phyloP scores from a whole-genome alignment of 92 coral and sea anemone genomes.

The Porites lobata region DNA sequence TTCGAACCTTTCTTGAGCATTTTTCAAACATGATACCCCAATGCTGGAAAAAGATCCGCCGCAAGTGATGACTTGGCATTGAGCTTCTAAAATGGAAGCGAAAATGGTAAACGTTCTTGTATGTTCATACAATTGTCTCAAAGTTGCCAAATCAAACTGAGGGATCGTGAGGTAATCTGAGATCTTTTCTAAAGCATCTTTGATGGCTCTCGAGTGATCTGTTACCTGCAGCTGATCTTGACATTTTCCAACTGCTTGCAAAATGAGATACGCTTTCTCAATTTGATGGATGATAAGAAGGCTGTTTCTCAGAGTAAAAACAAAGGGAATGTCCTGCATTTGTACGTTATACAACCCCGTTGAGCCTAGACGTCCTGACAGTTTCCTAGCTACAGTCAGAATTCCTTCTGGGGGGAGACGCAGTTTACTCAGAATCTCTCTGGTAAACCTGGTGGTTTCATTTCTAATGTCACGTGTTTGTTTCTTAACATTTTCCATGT shows the following conservation, averaged over 20 bases:
- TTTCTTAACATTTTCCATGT: slow-evolving; percentile 46
- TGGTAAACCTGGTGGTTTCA: background rate
- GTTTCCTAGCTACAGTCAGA: background rate
- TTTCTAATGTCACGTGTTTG: background rate
- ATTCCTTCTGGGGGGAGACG: background rate
- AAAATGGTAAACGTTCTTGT: slow-evolving; percentile 26
- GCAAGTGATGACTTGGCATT: background rate
- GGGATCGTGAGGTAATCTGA: slow-evolving; percentile 14
- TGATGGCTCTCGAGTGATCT: background rate
- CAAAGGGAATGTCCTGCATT: background rate
- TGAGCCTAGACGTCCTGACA: background rate
- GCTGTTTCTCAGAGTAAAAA: slow-evolving; percentile 10
- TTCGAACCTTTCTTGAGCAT: background rate
- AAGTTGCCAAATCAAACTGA: slow-evolving; percentile 15
- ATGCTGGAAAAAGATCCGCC: background rate
- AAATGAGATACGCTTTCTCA: background rate
- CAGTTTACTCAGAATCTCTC: background rate
- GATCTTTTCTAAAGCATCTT: background rate
- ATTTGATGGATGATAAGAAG: background rate
- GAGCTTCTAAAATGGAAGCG: slow-evolving; percentile 12
- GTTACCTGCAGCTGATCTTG: background rate
- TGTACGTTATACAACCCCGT: background rate
- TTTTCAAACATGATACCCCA: background rate
- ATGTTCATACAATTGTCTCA: slow-evolving; percentile 15
- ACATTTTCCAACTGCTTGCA: background rate